Percentiles rank a stretch among this genome's conserved stretches.
Evolutionary conservation across 2,797 vertebrate species (phyloP).

Genomic region (Phataginus tetradactyla): DNA sequence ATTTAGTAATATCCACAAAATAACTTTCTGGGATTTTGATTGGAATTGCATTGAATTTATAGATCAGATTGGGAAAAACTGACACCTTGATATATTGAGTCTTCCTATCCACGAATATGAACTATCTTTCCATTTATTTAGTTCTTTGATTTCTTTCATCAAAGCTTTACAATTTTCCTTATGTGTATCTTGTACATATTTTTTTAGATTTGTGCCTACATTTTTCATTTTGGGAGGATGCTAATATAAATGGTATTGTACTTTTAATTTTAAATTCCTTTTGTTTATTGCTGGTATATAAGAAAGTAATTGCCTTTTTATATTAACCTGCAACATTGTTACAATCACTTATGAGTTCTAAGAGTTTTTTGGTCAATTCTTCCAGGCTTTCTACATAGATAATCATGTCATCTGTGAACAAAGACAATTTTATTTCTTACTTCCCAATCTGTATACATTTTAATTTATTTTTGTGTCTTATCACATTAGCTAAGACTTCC

Average conservation of each 20-base stretch:
- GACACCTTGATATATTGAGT: neutral
- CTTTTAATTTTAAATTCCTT: neutral
- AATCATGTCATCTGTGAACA: neutral
- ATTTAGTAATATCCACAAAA: neutral
- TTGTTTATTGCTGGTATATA: neutral
- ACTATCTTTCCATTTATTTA: neutral
- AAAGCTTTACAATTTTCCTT: neutral
- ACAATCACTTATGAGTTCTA: neutral
- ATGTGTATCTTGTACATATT: neutral
- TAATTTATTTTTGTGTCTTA: neutral
- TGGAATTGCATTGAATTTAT: neutral
- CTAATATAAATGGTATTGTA: neutral
- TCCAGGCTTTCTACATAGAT: neutral
- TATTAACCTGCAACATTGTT: neutral
- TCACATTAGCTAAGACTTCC: neutral
- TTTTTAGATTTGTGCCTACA: neutral
- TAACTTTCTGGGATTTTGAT: neutral
- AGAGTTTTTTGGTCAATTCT: neutral
- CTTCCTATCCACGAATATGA: neutral
- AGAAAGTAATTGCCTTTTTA: neutral
- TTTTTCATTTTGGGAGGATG: neutral
- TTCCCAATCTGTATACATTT: neutral
- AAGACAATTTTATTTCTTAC: neutral
- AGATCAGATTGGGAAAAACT: neutral
- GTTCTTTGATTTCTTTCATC: neutral